These are phyloP conservation scores for Parochlus steinenii DNA, from an alignment of 2,888 invertebrate genomes.

Conservation along the genomic window DNA sequence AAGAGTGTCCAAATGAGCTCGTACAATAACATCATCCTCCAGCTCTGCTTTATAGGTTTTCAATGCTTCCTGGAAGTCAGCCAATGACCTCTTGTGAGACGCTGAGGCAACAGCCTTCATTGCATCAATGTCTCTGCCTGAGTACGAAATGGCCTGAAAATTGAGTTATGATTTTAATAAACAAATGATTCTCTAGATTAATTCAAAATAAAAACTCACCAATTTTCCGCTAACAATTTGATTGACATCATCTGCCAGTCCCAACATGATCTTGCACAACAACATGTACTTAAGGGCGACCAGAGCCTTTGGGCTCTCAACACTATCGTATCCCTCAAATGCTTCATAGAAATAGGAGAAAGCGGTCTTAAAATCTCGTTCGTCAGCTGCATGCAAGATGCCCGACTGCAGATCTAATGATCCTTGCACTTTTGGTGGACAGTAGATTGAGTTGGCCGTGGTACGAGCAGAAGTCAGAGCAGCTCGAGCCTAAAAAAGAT, in stretches of 20 bases:
- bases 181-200: neutral
- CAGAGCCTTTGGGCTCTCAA: conserved; percentile 79
- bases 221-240: conserved; percentile 92
- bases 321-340: conserved; percentile 95
- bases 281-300: conserved; percentile 99
- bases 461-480: conserved; percentile 95
- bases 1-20: conserved; percentile 89
- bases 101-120: conserved; percentile 96
- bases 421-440: conserved; percentile 96
- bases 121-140: conserved; percentile 89
- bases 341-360: conserved; percentile 99
- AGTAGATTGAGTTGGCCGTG: conserved; percentile 99
- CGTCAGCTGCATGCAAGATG: conserved; percentile 98
- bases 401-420: conserved; percentile 94
- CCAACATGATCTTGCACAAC: conserved; percentile 95
- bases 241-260: conserved; percentile 89
- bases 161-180: neutral
- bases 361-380: conserved; percentile 98
- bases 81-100: conserved; percentile 89
- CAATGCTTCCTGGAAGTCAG: conserved; percentile 86
- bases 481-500: conserved; percentile 49
- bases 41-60: conserved; percentile 75
- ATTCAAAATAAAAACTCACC: conserved; percentile 21
- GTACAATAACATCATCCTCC: conserved; percentile 91
- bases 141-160: conserved; percentile 75